Evolutionary conservation across 2,113 vertebrate species (phyloP).

Genomic region (Ranitomeya imitator): DNA sequence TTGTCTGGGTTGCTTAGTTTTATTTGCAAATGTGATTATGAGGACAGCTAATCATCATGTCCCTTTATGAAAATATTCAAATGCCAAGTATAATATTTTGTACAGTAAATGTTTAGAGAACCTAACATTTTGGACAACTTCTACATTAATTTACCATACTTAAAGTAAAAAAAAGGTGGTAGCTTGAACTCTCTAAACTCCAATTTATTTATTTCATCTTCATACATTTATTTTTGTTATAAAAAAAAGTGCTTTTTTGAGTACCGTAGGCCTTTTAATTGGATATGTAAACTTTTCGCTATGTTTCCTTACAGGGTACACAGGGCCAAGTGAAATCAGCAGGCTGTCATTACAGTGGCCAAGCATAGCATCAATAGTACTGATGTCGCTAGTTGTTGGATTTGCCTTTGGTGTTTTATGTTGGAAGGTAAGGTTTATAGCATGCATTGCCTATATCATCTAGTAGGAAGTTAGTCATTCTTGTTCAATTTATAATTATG

Average conservation of each 20-base stretch:
- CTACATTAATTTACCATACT: too few species aligned
- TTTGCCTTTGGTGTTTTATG: conserved; percentile 77
- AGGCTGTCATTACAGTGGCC: conserved; percentile 70
- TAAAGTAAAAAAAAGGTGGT: background rate
- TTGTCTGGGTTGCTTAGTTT: background rate
- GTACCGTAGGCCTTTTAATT: background rate
- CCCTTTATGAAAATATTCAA: background rate
- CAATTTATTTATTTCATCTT: too few species aligned
- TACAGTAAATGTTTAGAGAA: background rate
- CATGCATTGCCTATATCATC: background rate
- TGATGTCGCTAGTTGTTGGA: conserved; percentile 74
- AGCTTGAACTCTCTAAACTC: too few species aligned
- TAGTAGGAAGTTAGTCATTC: background rate
- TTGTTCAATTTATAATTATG: background rate
- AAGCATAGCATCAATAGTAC: conserved; percentile 71
- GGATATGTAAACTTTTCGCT: background rate
- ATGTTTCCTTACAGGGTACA: conserved; percentile 67
- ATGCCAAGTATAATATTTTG: background rate
- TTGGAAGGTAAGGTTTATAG: conserved; percentile 74
- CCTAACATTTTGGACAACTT: background rate
- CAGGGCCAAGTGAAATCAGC: conserved; percentile 64
- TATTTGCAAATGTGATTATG: background rate
- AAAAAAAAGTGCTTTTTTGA: background rate
- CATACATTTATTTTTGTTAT: too few species aligned
- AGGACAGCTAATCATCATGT: background rate